Evolutionary conservation across 1,140 invertebrate species (phyloP).

Genomic region (Physella acuta): DNA sequence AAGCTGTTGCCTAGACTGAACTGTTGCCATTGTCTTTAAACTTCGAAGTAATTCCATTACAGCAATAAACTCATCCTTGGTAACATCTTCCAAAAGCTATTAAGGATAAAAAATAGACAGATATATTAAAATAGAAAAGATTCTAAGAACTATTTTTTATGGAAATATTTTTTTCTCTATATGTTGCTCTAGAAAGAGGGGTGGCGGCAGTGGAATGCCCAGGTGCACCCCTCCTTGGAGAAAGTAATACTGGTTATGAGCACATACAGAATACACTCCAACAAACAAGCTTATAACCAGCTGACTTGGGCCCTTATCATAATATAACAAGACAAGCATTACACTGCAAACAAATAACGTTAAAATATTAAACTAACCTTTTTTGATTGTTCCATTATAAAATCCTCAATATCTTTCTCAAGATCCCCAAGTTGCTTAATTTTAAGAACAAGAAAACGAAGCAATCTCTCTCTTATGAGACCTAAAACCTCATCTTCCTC

Average conservation of each 20-base stretch:
- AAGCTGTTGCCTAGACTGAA: conserved; percentile 81
- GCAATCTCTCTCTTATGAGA: conserved; percentile 77
- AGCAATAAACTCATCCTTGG: conserved; percentile 86
- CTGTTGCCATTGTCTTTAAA: conserved; percentile 77
- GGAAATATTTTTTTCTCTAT: no score
- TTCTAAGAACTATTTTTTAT: no score
- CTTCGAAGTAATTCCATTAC: conserved; percentile 83
- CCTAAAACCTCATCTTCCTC: conserved; percentile 31
- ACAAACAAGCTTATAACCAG: no score
- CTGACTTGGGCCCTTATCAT: background rate
- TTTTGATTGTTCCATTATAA: conserved; percentile 81
- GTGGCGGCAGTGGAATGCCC: no score
- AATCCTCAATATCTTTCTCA: conserved; percentile 83
- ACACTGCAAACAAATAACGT: background rate
- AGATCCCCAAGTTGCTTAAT: conserved; percentile 79
- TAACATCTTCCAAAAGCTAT: conserved; percentile 74
- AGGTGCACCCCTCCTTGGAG: no score
- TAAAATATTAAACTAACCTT: conserved; percentile 69
- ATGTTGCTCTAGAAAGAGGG: no score
- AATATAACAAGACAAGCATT: no score
- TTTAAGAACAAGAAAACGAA: conserved; percentile 85
- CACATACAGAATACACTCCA: no score
- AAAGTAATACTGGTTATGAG: no score
- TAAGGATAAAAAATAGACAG: no score
- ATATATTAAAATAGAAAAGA: no score